Evolutionary conservation across 1,140 invertebrate genomes (phyloP).

Genomic region (Episyrphus balteatus): DNA sequence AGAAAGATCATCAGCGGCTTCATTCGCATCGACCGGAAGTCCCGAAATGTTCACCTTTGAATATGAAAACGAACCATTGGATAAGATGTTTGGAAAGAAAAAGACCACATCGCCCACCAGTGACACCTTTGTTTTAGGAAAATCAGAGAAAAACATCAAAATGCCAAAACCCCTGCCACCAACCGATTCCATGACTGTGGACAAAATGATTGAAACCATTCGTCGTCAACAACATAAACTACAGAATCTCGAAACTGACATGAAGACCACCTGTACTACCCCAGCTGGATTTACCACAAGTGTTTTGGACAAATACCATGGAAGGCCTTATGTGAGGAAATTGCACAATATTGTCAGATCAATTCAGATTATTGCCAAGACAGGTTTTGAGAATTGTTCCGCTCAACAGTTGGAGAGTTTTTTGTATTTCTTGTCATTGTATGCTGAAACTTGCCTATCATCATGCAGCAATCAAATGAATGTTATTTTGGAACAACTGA

Average conservation of each 20-base stretch:
- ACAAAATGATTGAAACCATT: conserved; percentile 18
- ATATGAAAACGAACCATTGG: conserved; percentile 23
- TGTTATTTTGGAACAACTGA: conserved; percentile 17
- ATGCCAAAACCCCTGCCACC: background rate
- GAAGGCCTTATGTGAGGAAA: conserved; percentile 17
- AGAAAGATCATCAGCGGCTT: background rate
- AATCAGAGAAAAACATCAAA: too few relatives aligned
- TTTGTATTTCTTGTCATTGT: conserved; percentile 25
- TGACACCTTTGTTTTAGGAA: too few relatives aligned
- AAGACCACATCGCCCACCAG: background rate
- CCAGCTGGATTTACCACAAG: conserved; percentile 12
- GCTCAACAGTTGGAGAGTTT: conserved; percentile 25
- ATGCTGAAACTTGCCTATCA: conserved; percentile 25
- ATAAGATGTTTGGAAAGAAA: conserved; percentile 22
- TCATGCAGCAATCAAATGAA: conserved; percentile 29
- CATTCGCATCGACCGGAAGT: background rate
- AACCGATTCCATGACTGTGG: conserved; percentile 9
- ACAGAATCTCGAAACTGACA: conserved; percentile 16
- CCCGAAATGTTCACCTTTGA: conserved; percentile 16
- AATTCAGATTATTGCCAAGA: conserved; percentile 22
- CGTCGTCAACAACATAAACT: conserved; percentile 20
- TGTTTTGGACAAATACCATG: conserved; percentile 14
- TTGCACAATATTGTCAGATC: conserved; percentile 14
- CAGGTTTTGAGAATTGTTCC: conserved; percentile 20
- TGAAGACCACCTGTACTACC: conserved; percentile 13